A percentile compares a stretch with the other conserved stretches of the same genome.
Conservation (phyloP, 2,797 vertebrate species). For the Sphenopsis melanotis region DNA sequence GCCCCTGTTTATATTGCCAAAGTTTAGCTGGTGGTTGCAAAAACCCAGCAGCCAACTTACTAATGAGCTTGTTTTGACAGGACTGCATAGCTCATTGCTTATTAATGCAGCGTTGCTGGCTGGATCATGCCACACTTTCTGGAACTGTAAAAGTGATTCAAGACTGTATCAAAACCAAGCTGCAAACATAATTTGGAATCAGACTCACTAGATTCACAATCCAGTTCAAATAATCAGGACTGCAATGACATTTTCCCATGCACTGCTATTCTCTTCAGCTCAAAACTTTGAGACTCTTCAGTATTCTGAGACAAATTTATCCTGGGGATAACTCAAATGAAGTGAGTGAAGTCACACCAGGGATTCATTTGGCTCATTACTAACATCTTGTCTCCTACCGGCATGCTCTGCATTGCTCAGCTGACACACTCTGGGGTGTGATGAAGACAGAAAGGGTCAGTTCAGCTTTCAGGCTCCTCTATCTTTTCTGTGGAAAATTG, state of each 20-base stretch:
- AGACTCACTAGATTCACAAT: neutral
- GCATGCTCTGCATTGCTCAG: neutral
- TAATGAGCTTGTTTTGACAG: constrained; percentile 66
- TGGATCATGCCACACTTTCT: constrained; percentile 47
- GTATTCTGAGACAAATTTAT: neutral
- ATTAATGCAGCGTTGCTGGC: constrained; percentile 43
- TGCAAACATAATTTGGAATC: constrained; percentile 7
- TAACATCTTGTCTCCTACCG: constrained; percentile 10
- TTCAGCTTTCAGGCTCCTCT: neutral
- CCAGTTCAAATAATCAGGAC: neutral
- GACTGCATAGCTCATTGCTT: constrained; percentile 46
- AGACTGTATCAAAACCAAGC: neutral
- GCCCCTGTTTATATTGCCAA: constrained; percentile 37
- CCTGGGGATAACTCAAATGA: constrained; percentile 21
- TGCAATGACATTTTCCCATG: neutral
- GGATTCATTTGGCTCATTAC: constrained; percentile 45
- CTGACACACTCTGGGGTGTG: neutral
- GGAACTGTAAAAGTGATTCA: constrained; percentile 45
- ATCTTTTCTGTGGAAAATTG: neutral
- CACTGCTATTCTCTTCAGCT: neutral
- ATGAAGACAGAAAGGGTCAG: neutral
- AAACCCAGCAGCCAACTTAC: constrained; percentile 41
- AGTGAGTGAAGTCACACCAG: constrained; percentile 39
- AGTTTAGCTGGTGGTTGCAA: constrained; percentile 45
- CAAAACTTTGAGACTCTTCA: neutral